A percentile compares a stretch with the other conserved stretches of the same genome.
Evolutionary conservation across 35 echinoderm and acorn worm species (phyloP).

Genomic region (Chiridota heheva): DNA sequence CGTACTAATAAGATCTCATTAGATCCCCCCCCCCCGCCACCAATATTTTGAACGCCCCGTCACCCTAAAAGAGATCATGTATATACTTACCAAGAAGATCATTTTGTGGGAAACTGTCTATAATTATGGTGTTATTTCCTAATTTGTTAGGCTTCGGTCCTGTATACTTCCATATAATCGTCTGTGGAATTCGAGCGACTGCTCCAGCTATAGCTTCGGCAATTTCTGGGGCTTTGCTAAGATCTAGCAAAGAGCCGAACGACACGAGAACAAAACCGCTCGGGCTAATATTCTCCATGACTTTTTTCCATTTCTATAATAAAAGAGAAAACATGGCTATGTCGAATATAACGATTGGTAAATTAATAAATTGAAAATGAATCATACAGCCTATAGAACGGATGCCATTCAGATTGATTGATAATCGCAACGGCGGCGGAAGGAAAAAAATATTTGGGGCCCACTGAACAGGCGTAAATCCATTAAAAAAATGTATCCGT

Average conservation of each 20-base stretch:
- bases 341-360: too few relatives aligned
- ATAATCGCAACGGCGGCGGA: too few relatives aligned
- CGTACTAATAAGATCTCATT: too few relatives aligned
- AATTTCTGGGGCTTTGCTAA: background rate
- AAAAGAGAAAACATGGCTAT: conserved; percentile 2
- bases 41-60: too few relatives aligned
- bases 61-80: too few relatives aligned
- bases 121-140: conserved; percentile 26
- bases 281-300: conserved; percentile 10
- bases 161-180: conserved; percentile 19
- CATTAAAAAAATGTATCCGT: too few relatives aligned
- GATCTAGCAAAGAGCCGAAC: conserved; percentile 6
- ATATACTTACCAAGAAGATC: conserved; percentile 30
- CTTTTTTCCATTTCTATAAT: conserved; percentile 27
- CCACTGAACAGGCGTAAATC: too few relatives aligned
- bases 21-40: too few relatives aligned
- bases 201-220: conserved; percentile 13
- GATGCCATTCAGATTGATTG: too few relatives aligned
- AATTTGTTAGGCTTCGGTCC: conserved; percentile 14
- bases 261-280: conserved; percentile 33
- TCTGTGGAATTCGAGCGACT: conserved; percentile 38
- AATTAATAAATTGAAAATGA: too few relatives aligned
- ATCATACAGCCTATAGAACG: too few relatives aligned
- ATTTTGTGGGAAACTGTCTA: conserved; percentile 38
- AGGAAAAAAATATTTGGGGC: too few relatives aligned